Percentiles rank a stretch among this genome's conserved stretches.
Evolutionary conservation across 1,140 invertebrate species (phyloP).

Genomic region (Eurosta solidaginis): DNA sequence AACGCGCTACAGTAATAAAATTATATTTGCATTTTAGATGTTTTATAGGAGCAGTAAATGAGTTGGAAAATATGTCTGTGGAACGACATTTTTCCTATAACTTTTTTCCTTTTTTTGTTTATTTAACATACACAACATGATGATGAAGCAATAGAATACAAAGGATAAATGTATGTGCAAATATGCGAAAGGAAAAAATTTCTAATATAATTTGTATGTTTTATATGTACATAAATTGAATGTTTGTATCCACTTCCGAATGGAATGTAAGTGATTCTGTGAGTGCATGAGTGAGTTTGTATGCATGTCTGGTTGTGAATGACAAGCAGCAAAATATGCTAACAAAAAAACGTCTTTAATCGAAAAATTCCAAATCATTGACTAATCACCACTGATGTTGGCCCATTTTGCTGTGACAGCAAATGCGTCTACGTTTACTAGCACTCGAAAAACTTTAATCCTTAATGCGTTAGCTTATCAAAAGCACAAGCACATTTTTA

Average conservation of each 20-base stretch:
- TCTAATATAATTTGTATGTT: neutral
- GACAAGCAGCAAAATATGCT: neutral
- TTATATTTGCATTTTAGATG: constrained; percentile 54
- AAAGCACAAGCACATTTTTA: too few relatives aligned
- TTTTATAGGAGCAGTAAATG: constrained; percentile 42
- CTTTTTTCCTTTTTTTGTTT: neutral
- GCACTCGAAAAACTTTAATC: neutral
- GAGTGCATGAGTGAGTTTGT: neutral
- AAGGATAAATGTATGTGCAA: neutral
- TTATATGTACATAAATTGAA: too few relatives aligned
- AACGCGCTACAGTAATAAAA: constrained; percentile 42
- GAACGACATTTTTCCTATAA: constrained; percentile 26
- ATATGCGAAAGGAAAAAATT: neutral
- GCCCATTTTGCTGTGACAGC: neutral
- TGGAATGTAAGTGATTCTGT: neutral
- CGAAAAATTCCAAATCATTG: constrained; percentile 7
- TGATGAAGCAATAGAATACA: neutral
- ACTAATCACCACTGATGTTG: neutral
- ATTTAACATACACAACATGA: neutral
- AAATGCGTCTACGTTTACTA: too few relatives aligned
- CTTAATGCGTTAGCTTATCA: neutral
- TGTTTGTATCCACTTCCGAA: too few relatives aligned
- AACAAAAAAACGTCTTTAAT: neutral
- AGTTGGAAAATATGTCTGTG: constrained; percentile 55
- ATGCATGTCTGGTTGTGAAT: neutral